Evolutionary conservation across 2,113 vertebrate species (phyloP).

Genomic region (Epinephelus fuscoguttatus): DNA sequence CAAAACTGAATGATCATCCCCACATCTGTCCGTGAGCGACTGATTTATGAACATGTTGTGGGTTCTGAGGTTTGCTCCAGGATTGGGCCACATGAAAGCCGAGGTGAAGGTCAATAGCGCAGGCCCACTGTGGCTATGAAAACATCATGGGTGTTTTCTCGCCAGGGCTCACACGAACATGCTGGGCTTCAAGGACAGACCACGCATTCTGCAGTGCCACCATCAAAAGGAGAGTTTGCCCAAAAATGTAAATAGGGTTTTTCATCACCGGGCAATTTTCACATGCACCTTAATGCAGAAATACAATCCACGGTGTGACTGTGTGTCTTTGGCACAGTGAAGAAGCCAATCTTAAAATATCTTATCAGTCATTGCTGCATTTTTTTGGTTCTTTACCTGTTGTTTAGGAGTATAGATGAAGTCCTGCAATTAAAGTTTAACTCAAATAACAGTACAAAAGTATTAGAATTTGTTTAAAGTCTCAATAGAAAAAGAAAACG

Average conservation of each 20-base stretch:
- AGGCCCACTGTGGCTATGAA: constrained; percentile 64
- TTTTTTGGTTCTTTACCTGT: not conserved
- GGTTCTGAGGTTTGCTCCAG: constrained; percentile 66
- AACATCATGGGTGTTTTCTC: constrained; percentile 71
- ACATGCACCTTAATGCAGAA: constrained; percentile 24
- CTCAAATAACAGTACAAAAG: not conserved
- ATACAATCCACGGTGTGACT: constrained; percentile 7
- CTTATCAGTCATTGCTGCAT: not conserved
- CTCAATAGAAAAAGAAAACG: not conserved
- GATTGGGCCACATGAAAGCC: constrained; percentile 73
- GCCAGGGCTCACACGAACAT: constrained; percentile 55
- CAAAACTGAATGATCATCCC: constrained; percentile 32
- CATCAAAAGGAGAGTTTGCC: constrained; percentile 46
- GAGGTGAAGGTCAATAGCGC: constrained; percentile 66
- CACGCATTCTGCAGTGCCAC: constrained; percentile 37
- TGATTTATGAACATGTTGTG: constrained; percentile 77
- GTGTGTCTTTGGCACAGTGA: constrained; percentile 18
- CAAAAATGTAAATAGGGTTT: constrained; percentile 59
- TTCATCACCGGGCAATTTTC: constrained; percentile 51
- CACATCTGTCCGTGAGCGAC: constrained; percentile 41
- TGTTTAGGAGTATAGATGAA: not conserved
- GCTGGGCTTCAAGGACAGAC: constrained; percentile 54
- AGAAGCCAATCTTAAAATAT: constrained; percentile 18
- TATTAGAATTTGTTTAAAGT: not conserved
- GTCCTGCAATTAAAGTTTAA: not conserved